These are phyloP conservation scores for Drosophila mettleri DNA, from an alignment of 2,888 invertebrate species.

Conservation along the genomic window DNA sequence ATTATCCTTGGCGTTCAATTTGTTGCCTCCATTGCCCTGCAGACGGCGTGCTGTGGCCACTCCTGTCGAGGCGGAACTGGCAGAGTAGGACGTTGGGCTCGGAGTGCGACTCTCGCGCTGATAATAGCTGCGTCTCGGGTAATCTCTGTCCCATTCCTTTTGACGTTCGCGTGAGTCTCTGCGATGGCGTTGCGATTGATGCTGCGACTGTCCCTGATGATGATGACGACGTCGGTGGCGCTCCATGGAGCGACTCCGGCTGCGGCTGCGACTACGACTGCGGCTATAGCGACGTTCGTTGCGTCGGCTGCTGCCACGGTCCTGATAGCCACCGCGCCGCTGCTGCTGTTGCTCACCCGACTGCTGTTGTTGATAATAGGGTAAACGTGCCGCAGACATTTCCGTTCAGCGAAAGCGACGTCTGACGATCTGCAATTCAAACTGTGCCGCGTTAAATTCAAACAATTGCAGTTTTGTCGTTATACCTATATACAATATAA, in stretches of 20 bases:
- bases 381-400: constrained; percentile 73
- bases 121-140: constrained; percentile 50
- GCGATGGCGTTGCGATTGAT: constrained; percentile 44
- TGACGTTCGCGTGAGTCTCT: constrained; percentile 60
- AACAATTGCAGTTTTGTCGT: constrained; percentile 62
- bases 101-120: constrained; percentile 48
- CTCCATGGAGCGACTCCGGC: constrained; percentile 50
- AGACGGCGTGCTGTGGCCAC: background rate
- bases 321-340: constrained; percentile 27
- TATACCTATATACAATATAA: constrained; percentile 67
- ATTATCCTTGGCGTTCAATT: constrained; percentile 25
- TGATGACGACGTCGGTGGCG: constrained; percentile 43
- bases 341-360: constrained; percentile 27
- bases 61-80: background rate
- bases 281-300: constrained; percentile 50
- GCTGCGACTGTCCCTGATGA: constrained; percentile 18
- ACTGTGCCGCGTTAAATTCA: constrained; percentile 83
- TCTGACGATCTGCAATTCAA: constrained; percentile 82
- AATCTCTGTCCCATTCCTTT: constrained; percentile 37
- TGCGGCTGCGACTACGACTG: constrained; percentile 50
- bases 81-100: constrained; percentile 27
- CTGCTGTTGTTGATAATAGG: constrained; percentile 66
- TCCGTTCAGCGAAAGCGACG: constrained; percentile 12
- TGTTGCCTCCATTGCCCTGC: constrained; percentile 11
- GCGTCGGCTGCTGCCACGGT: constrained; percentile 46